Percentiles rank a stretch among this genome's conserved stretches.
Evolutionary conservation across 2,113 vertebrate species (phyloP).

Genomic region (Oncorhynchus nerka): DNA sequence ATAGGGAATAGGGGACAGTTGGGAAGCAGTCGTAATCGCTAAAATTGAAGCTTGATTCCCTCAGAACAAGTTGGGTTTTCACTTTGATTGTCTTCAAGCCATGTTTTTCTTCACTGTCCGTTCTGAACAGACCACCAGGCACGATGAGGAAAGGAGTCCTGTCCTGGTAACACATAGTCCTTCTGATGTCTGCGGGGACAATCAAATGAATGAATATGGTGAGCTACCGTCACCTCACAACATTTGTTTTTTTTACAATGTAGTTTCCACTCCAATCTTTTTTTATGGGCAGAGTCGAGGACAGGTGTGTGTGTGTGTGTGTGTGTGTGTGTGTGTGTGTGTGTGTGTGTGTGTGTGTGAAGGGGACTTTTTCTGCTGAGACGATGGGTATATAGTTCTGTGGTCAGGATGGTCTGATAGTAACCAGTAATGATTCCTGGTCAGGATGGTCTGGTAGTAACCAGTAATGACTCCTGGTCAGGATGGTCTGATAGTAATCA

Average conservation of each 20-base stretch:
- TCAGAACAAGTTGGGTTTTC: slow-evolving; percentile 17
- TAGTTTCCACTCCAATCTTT: too few species aligned
- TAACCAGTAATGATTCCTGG: too few species aligned
- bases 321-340: too few species aligned
- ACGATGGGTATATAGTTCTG: slow-evolving; percentile 12
- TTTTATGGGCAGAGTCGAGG: background rate
- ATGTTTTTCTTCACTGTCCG: slow-evolving; percentile 26
- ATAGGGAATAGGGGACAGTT: too few species aligned
- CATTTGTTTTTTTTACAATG: too few species aligned
- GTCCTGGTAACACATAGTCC: background rate
- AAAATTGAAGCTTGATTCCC: slow-evolving; percentile 51
- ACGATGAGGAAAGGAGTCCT: slow-evolving; percentile 4
- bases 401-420: background rate
- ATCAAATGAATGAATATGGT: too few species aligned
- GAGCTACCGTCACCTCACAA: background rate
- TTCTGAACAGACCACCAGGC: slow-evolving; percentile 25
- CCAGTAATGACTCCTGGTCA: too few species aligned
- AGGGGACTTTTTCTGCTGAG: background rate
- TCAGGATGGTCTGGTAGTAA: too few species aligned
- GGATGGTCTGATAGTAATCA: too few species aligned
- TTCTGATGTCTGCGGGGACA: background rate
- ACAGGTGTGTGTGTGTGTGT: too few species aligned
- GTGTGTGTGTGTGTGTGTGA: too few species aligned
- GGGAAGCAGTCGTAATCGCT: slow-evolving; percentile 37
- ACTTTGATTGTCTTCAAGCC: background rate